Percentiles rank a stretch among this genome's conserved stretches.
Evolutionary conservation across 1,140 invertebrate species (phyloP).

Genomic region (Calliopsis andreniformis): DNA sequence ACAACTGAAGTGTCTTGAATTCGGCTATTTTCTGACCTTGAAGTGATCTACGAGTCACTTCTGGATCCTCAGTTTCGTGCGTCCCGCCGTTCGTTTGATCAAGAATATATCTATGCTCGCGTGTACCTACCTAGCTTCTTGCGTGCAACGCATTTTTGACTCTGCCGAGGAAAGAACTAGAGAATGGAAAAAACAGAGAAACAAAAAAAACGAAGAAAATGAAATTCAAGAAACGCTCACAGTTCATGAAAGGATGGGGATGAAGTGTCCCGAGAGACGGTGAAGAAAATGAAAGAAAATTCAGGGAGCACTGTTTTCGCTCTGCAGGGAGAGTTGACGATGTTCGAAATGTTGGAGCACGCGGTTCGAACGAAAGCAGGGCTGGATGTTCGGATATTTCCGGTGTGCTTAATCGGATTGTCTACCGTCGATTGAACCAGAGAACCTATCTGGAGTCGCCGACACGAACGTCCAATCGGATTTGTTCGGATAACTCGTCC

Average conservation of each 20-base stretch:
- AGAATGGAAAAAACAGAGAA: constrained; percentile 47
- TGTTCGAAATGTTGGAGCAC: background rate
- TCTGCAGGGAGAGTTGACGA: constrained; percentile 37
- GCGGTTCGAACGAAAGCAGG: constrained; percentile 9
- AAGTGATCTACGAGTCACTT: too few relatives aligned
- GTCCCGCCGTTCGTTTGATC: constrained; percentile 62
- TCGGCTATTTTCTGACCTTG: too few relatives aligned
- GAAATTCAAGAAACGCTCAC: background rate
- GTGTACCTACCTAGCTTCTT: constrained; percentile 73
- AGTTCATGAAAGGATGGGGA: background rate
- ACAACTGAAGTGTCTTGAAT: too few relatives aligned
- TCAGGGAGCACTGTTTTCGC: constrained; percentile 25
- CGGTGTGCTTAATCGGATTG: constrained; percentile 46
- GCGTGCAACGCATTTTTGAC: constrained; percentile 73
- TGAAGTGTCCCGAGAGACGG: background rate
- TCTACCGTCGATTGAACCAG: constrained; percentile 18
- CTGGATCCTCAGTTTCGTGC: constrained; percentile 57
- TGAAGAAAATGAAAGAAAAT: constrained; percentile 1
- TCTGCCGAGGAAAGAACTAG: constrained; percentile 64
- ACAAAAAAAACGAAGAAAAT: too few relatives aligned
- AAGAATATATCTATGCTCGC: constrained; percentile 61
- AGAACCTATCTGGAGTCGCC: constrained; percentile 29
- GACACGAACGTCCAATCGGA: constrained; percentile 34
- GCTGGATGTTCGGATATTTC: constrained; percentile 33
- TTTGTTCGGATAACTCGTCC: constrained; percentile 39